Percentiles rank a stretch among this genome's conserved stretches.
Evolutionary conservation across 1,140 invertebrate genomes (phyloP).

Genomic region (Pachypeltis micranthus): DNA sequence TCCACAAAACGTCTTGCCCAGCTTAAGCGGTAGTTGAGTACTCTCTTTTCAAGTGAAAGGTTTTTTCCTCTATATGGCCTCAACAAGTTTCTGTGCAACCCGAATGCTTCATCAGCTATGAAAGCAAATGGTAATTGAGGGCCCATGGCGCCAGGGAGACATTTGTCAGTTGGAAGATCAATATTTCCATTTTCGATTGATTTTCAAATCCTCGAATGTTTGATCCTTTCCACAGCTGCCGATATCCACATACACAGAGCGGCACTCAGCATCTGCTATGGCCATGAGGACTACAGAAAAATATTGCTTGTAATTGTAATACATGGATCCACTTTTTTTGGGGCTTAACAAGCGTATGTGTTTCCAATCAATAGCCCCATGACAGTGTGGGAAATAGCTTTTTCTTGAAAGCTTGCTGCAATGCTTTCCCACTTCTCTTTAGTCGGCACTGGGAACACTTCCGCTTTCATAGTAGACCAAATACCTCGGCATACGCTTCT

Average conservation of each 20-base stretch:
- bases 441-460: background rate
- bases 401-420: background rate
- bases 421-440: background rate
- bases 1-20: slow-evolving; percentile 32
- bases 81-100: slow-evolving; percentile 26
- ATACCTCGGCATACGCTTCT: background rate
- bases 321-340: slow-evolving; percentile 17
- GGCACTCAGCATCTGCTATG: slow-evolving; percentile 32
- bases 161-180: slow-evolving; percentile 24
- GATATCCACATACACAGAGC: slow-evolving; percentile 30
- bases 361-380: slow-evolving; percentile 38
- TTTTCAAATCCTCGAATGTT: slow-evolving; percentile 28
- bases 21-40: slow-evolving; percentile 34
- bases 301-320: slow-evolving; percentile 24
- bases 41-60: slow-evolving; percentile 24
- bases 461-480: background rate
- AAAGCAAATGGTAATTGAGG: slow-evolving; percentile 27
- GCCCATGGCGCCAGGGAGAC: slow-evolving; percentile 23
- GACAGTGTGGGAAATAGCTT: slow-evolving; percentile 37
- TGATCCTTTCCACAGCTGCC: slow-evolving; percentile 35
- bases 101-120: slow-evolving; percentile 34
- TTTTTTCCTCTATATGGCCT: slow-evolving; percentile 24
- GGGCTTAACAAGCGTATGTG: slow-evolving; percentile 22
- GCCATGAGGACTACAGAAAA: slow-evolving; percentile 36
- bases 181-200: slow-evolving; percentile 24